phyloP scores from a whole-genome alignment of 2,113 vertebrate species.

The Helogale parvula region DNA sequence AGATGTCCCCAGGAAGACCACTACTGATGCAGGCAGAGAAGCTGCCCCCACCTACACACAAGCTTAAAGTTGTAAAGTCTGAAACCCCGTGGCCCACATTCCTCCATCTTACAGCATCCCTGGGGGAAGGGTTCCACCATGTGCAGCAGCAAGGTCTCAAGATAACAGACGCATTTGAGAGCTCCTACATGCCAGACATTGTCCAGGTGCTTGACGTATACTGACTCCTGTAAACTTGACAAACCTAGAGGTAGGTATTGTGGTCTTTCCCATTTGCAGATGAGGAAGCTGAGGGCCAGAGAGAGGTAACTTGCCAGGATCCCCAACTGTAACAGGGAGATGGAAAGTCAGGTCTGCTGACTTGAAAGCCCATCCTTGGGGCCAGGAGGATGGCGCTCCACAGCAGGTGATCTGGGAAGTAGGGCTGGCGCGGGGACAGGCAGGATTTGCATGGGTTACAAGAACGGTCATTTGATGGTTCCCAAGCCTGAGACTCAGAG shows the following conservation, averaged over 20 bases:
- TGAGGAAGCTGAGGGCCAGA: background rate
- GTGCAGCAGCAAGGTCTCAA: background rate
- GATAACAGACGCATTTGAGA: background rate
- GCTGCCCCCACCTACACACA: background rate
- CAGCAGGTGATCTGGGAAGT: background rate
- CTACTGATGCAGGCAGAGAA: background rate
- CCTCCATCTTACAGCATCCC: background rate
- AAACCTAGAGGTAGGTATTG: background rate
- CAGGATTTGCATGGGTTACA: background rate
- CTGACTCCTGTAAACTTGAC: background rate
- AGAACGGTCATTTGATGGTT: background rate
- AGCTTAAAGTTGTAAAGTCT: background rate
- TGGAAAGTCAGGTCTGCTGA: background rate
- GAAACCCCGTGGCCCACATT: rapidly evolving
- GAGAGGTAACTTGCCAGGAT: background rate
- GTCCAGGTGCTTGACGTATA: background rate
- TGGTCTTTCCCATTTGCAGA: background rate
- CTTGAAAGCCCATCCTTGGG: background rate
- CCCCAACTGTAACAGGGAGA: background rate
- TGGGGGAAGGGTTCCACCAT: background rate
- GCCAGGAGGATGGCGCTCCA: background rate
- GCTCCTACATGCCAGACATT: rapidly evolving
- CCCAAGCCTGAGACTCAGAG: background rate
- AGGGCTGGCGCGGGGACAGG: background rate
- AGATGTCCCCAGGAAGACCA: background rate